These are phyloP conservation scores for Haliaeetus leucogaster DNA, from an alignment of 2,113 vertebrate species.

Conservation along the genomic window DNA sequence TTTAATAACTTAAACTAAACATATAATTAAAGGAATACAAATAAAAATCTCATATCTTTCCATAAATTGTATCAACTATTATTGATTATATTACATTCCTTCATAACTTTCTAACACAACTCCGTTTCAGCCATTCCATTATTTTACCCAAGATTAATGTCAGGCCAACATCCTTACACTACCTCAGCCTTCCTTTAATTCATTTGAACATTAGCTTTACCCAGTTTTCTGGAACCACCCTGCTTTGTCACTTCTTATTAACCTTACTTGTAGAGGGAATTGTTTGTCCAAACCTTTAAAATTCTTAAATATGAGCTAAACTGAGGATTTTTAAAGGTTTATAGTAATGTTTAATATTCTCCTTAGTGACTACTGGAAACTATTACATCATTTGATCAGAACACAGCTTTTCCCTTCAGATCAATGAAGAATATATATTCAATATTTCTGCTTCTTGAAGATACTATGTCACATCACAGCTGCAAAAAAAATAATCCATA, in stretches of 20 bases:
- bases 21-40: neutral
- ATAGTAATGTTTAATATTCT: neutral
- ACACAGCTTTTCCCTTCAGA: neutral
- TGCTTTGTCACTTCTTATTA: neutral
- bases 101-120: neutral
- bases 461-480: neutral
- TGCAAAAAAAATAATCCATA: neutral
- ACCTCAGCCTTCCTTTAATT: neutral
- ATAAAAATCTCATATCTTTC: neutral
- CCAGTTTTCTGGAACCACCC: neutral
- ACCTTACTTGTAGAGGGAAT: neutral
- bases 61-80: neutral
- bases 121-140: neutral
- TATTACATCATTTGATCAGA: neutral
- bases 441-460: neutral
- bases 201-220: neutral
- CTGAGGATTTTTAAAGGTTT: neutral
- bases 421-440: neutral
- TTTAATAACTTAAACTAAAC: neutral
- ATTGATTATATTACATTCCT: neutral
- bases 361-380: neutral
- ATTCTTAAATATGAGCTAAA: neutral
- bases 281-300: neutral
- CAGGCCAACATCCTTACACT: neutral
- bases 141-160: neutral